These are phyloP conservation scores for Tachysurus vachellii DNA, from an alignment of 2,113 vertebrate genomes.

Conservation along the genomic window DNA sequence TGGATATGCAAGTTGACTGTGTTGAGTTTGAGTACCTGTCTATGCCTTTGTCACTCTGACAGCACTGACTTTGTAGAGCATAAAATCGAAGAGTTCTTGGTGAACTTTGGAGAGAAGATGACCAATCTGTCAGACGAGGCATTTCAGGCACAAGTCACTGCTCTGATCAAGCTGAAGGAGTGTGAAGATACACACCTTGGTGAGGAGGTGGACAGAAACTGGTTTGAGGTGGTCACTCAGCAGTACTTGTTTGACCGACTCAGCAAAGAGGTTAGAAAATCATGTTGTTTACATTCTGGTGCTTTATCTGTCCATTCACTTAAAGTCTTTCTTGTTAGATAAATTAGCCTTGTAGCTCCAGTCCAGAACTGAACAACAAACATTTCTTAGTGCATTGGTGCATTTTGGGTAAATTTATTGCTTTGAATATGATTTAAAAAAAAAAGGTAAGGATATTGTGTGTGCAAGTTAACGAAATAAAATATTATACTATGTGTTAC, in stretches of 20 bases:
- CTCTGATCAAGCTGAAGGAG: slow-evolving; percentile 93
- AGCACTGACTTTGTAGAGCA: slow-evolving; percentile 90
- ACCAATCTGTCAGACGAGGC: slow-evolving; percentile 83
- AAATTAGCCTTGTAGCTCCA: not conserved
- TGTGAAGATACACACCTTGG: slow-evolving; percentile 94
- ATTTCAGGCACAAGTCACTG: slow-evolving; percentile 88
- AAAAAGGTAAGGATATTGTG: not conserved
- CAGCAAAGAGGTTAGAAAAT: slow-evolving; percentile 79
- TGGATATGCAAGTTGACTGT: not conserved
- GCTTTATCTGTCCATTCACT: not conserved
- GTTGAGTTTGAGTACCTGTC: not conserved
- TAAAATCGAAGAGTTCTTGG: slow-evolving; percentile 94
- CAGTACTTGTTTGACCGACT: slow-evolving; percentile 92
- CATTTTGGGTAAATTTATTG: not conserved
- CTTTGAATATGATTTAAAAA: not conserved
- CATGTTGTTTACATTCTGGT: not conserved
- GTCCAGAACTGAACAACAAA: not conserved
- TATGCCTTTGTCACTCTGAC: slow-evolving; percentile 44
- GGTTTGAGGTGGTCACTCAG: slow-evolving; percentile 92
- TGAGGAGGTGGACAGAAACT: slow-evolving; percentile 95
- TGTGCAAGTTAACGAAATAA: not conserved
- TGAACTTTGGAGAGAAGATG: slow-evolving; percentile 83
- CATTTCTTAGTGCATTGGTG: not conserved
- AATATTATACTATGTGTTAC: not conserved
- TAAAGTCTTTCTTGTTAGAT: not conserved